Evolutionary conservation across 2,888 invertebrate genomes (phyloP), one percentile per base, ranked within the genome.

Genomic region (Dryocosmus kuriphilus): DNA sequence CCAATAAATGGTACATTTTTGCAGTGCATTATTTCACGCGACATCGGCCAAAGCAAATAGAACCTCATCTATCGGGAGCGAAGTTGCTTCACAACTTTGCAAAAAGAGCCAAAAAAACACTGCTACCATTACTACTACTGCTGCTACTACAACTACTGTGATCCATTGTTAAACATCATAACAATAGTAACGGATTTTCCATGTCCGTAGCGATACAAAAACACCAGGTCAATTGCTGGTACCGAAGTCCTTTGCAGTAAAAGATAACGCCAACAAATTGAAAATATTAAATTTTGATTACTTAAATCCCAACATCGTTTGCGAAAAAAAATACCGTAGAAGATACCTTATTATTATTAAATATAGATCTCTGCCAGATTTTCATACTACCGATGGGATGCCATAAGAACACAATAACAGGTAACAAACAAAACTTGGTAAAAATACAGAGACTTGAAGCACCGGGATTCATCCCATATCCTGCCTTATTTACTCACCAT

Each of bases 1-100:
- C 46, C 71, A 71, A 51, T 71, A n/a, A 71, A 24, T 51, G 71
- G 71, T 71, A 51, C 27, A 8, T 67, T 27, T 30, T 24, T 24
- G 9, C 24, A 57, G 57, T 57, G 57, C 22, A 57, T 57, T n/a
- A 24, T 57, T 57, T 57, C 4, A 24, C 57, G 57, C 57, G 57
- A 57, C 14, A 57, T 57, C 57, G 57, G 14, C 57, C 57, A 24
- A 57, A 57, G 57, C 22, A 57, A 11, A 57, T 22, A 57, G 14
- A 22, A 24, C 57, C 22, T 57, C 24, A 57, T 14, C 57, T 57
- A 6, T 51, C 16, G 3, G 57, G 22, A 24, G 6, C 24, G 14
- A 57, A 57, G 14, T 57, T 14, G 57, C 11, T 57, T 14, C 14
- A 24, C 24, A 57, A 14, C 24, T 57, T 24, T 57, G 57, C 14